Base-by-base conservation (phyloP, 2,888 invertebrate species). In the Cephalotes varians region DNA sequence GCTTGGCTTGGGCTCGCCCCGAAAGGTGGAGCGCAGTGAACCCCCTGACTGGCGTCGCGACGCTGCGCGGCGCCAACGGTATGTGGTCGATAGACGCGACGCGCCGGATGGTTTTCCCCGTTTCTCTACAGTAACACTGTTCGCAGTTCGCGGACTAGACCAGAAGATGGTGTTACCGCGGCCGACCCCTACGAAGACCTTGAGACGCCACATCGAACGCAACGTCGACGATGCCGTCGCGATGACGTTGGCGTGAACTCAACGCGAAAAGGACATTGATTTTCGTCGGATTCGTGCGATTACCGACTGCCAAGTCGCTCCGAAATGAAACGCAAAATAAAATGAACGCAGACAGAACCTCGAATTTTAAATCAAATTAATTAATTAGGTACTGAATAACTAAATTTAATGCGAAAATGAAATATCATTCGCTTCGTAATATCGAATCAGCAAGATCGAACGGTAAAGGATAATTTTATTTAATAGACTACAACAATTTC, bases 11-110 rank as follows among this genome's bases (percentile, higher is more conserved):
- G 64, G 44, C 54, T 60, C 76, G 72, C 40, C 56, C 85, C 83
- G 83, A 85, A 89, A 89, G 91, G 90, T 89, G 92, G 88, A 89
- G 92, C 92, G 89, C 92, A 92, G 92, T 90, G 92, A 92, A 91
- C 77, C 56, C 56, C 91, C 28, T 40, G 40, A 44, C 87, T 87
- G 85, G 86, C 87, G 91, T 86, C 90, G 90, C 92, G 92, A 87
- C 92, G 88, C 84, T 85, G 84, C 85, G 84, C 87, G 91, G 91
- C 92, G 91, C 91, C 92, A 91, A 89, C 90, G 37, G 88, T 86
- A 90, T 84, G 83, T 86, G 91, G 90, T 91, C 91, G 91, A 91
- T 91, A 91, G 86, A 85, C 60, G 51, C 60, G 58, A 60, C 81
- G 80, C 79, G 54, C 2, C 47, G 58, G 72, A 74, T 81, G 82